These are phyloP conservation scores for Galleria mellonella DNA, from an alignment of 1,140 invertebrate species.

Conservation along the genomic window DNA sequence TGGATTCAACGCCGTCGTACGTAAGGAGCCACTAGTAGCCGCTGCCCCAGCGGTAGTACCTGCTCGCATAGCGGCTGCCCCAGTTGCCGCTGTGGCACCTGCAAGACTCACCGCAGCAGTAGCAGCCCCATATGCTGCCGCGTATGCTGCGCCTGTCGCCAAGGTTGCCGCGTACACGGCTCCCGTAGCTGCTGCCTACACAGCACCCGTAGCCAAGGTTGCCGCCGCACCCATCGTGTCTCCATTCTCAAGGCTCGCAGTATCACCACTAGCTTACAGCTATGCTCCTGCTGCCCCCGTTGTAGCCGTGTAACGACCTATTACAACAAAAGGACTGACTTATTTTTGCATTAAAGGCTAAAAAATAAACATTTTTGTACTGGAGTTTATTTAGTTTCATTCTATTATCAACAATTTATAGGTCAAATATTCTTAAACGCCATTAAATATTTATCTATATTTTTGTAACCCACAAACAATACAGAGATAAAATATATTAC, in stretches of 20 bases:
- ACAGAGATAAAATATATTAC: too few relatives aligned
- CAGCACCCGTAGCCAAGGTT: conserved; percentile 23
- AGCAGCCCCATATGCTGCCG: conserved; percentile 30
- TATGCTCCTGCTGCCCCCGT: conserved; percentile 21
- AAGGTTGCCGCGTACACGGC: conserved; percentile 6
- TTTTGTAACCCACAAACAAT: too few relatives aligned
- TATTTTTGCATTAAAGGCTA: conserved; percentile 15
- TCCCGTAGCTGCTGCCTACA: conserved; percentile 21
- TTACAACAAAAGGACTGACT: conserved; percentile 13
- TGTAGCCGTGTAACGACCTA: conserved; percentile 32
- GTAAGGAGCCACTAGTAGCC: conserved; percentile 54
- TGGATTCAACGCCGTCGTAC: conserved; percentile 73
- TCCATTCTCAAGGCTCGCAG: not conserved
- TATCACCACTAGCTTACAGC: conserved; percentile 6
- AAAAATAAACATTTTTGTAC: conserved; percentile 21
- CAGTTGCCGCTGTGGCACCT: conserved; percentile 18
- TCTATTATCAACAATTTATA: not conserved
- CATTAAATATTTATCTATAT: too few relatives aligned
- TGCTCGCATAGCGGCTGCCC: conserved; percentile 25
- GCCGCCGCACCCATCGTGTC: conserved; percentile 8
- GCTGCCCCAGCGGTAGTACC: conserved; percentile 36
- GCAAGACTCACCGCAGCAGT: conserved; percentile 25
- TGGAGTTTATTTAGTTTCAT: not conserved
- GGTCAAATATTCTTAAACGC: too few relatives aligned
- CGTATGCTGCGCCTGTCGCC: conserved; percentile 24